A percentile compares a stretch with the other conserved stretches of the same genome.
These are phyloP conservation scores for Takifugu rubripes DNA, from an alignment of 2,797 vertebrate species.

Conservation along the genomic window DNA sequence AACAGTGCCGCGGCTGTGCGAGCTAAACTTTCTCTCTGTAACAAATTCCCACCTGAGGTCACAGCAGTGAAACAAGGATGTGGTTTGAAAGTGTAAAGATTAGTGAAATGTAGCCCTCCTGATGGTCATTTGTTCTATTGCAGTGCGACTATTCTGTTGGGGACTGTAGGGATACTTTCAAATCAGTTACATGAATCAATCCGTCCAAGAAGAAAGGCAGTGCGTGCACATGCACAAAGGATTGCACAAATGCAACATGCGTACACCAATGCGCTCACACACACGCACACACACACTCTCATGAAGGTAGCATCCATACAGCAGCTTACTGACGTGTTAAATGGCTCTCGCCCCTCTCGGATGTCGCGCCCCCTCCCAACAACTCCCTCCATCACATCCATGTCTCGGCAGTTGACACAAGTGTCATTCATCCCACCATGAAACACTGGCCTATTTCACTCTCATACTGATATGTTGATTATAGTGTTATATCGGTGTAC, in stretches of 20 bases:
- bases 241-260: conserved; percentile 71
- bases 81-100: conserved; percentile 46
- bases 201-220: conserved; percentile 65
- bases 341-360: conserved; percentile 36
- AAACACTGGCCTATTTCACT: conserved; percentile 69
- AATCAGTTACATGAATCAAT: conserved; percentile 40
- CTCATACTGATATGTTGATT: conserved; percentile 76
- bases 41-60: conserved; percentile 37
- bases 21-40: conserved; percentile 27
- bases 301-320: conserved; percentile 56
- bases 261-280: conserved; percentile 55
- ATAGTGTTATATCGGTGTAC: conserved; percentile 72
- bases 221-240: conserved; percentile 77
- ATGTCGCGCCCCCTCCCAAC: conserved; percentile 37
- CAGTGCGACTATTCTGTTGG: conserved; percentile 50
- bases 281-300: conserved; percentile 37
- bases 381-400: conserved; percentile 56
- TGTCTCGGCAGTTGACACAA: conserved; percentile 63
- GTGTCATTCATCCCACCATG: conserved; percentile 68
- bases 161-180: conserved; percentile 31
- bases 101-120: conserved; percentile 67
- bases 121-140: conserved; percentile 44
- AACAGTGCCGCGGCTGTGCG: conserved; percentile 22
- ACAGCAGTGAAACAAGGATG: conserved; percentile 33
- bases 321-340: conserved; percentile 65